phyloP scores from a whole-genome alignment of 2,113 vertebrate genomes.

The Dasyornis broadbenti region DNA sequence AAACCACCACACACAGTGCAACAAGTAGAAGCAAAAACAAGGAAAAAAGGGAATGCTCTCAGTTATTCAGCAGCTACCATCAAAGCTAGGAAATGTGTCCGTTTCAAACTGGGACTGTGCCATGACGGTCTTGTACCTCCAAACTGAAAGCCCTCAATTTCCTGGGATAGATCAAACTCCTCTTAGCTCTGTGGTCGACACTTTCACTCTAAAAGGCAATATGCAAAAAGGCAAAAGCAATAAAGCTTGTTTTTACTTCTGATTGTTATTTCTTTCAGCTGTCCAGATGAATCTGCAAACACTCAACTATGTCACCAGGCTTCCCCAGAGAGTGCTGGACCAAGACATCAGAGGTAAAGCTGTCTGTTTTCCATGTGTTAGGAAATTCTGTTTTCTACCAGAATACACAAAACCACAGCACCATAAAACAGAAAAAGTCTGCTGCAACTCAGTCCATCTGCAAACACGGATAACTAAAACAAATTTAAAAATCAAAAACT shows the following conservation, averaged over 20 bases:
- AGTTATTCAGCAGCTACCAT: background rate
- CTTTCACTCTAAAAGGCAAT: background rate
- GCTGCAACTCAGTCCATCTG: background rate
- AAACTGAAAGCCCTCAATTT: background rate
- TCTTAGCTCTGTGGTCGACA: background rate
- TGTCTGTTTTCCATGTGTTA: background rate
- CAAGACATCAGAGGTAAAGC: background rate
- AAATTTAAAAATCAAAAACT: background rate
- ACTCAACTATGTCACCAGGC: accelerated
- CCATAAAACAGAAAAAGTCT: background rate
- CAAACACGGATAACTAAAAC: background rate
- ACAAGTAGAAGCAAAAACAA: background rate
- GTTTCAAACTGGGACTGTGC: background rate
- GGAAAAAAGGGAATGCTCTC: background rate
- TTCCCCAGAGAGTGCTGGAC: background rate
- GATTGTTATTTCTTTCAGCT: background rate
- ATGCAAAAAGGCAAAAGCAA: background rate
- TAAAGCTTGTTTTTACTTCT: background rate
- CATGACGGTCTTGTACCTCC: background rate
- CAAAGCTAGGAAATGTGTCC: background rate
- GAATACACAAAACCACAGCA: background rate
- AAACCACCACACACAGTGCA: background rate
- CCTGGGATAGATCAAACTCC: background rate
- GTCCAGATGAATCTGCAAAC: background rate
- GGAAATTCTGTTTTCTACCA: background rate